Evolutionary conservation across 2,797 vertebrate genomes (phyloP), one percentile per base, ranked within the genome.

Genomic region (Rhabdomys pumilio): DNA sequence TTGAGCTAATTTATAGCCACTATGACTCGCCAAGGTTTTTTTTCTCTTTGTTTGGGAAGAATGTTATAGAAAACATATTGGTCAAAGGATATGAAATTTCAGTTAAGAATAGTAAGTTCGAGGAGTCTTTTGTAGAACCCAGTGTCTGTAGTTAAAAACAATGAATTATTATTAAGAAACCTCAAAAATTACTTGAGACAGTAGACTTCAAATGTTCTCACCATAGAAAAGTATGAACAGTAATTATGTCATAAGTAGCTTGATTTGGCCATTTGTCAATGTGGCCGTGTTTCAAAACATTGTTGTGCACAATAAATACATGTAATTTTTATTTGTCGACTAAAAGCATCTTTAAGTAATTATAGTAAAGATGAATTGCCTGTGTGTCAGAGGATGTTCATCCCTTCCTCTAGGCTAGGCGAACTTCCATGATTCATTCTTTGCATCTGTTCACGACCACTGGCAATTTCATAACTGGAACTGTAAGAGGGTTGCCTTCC

Each of bases 401-500:
- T 11, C 4, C 38, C 4, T 55, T 14, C 1, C 19, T 9, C 17
- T 1, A 5, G 1, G 41, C 44, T 29, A 7, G 34, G 26, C 0
- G 6, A 57, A 20, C 5, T n/a, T 86, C 6, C 0, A 1, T 8
- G 29, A 61, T 1, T 76, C 31, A 0, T 44, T 47, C 29, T 76
- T 47, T 19, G 15, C 11, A 3, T 41, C 59, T 24, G 0, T n/a
- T 84, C 19, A 1, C 0, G 50, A 31, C 26, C 47, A 24, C 34
- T 0, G 50, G 61, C 3, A 72, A 0, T 9, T n/a, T 61, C 12
- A 10, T 3, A 55, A 11, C 38, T 4, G 13, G 73, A 34, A 57
- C 72, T 7, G 6, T 0, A 41, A 24, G 63, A 81, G n/a, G 29
- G 10, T 14, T 59, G 34, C 17, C 31, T 29, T 4, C 15, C 50